Base-by-base conservation (phyloP, 2,888 invertebrate species). In the Strigamia crassipes region DNA sequence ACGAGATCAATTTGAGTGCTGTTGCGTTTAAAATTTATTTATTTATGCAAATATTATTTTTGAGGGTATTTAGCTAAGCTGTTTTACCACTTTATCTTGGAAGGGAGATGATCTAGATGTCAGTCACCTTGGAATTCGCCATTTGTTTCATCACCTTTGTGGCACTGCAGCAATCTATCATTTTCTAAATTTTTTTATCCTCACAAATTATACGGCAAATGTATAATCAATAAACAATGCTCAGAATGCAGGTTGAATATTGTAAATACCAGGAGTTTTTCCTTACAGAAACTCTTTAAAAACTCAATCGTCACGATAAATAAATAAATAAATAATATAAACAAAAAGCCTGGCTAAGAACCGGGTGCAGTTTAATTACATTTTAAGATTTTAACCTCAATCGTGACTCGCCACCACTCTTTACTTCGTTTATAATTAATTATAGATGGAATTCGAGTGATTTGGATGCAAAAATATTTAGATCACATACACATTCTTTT, bases 11-110 rank as follows among this genome's bases (percentile, higher is more conserved):
- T 66, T 66, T 21, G 61, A 21, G 23, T 23, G 23, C 21, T 18
- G 21, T 66, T 66, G 23, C 21, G 61, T n/a, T 23, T 66, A 66
- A 66, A 66, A 66, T 66, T 51, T 66, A 66, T 66, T 66, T 66
- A 66, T 66, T 66, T 66, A 66, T 66, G 61, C 61, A 66, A 66
- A 66, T 66, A 18, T 6, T 66, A 66, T 66, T 66, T 66, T 66
- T 66, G 23, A 6, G 23, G 61, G 23, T 23, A 23, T 66, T n/a
- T 12, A 66, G 21, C 23, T 66, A 66, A 66, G 61, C 46, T 66
- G 61, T 66, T 66, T 66, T 66, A 66, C 23, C 61, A 66, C 61
- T 66, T 66, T 12, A 66, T 66, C 61, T 66, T 66, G 21, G 21
- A 66, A 66, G 18, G 23, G 18, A 23, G 61, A 23, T 66, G 61